Percentiles rank a stretch among this genome's conserved stretches.
Evolutionary conservation across 2,888 invertebrate genomes (phyloP).

Genomic region (Andricus quercusramuli): DNA sequence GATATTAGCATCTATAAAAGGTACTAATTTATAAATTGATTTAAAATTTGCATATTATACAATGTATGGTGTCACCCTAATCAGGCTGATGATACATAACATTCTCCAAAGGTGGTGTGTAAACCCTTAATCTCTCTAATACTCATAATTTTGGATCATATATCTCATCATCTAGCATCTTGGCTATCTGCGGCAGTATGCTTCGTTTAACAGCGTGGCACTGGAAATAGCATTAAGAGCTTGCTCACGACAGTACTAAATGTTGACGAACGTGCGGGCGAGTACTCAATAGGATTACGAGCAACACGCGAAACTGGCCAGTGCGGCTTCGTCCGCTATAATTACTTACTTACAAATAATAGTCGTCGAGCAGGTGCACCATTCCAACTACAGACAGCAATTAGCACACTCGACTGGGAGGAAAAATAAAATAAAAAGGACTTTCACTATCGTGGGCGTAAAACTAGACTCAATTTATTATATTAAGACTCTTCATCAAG

Average conservation of each 20-base stretch:
- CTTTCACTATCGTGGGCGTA: not conserved
- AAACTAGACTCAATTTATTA: constrained; percentile 27
- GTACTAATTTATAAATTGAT: too few relatives aligned
- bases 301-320: constrained; percentile 51
- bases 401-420: constrained; percentile 48
- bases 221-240: constrained; percentile 55
- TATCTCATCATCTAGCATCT: not conserved
- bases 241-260: constrained; percentile 60
- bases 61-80: too few relatives aligned
- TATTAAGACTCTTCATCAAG: constrained; percentile 14
- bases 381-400: constrained; percentile 45
- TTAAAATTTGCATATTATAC: too few relatives aligned
- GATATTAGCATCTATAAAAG: too few relatives aligned
- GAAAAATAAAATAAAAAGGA: constrained; percentile 28
- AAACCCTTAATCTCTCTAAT: not conserved
- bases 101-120: not conserved
- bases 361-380: constrained; percentile 59
- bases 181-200: constrained; percentile 2
- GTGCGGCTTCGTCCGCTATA: constrained; percentile 45
- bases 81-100: not conserved
- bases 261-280: constrained; percentile 62
- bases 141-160: not conserved
- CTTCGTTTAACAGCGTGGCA: constrained; percentile 40
- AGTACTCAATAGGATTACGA: constrained; percentile 64
- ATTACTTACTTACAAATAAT: constrained; percentile 61